Conservation (phyloP, 2,888 invertebrate genomes). For the Pimpla rufipes region DNA sequence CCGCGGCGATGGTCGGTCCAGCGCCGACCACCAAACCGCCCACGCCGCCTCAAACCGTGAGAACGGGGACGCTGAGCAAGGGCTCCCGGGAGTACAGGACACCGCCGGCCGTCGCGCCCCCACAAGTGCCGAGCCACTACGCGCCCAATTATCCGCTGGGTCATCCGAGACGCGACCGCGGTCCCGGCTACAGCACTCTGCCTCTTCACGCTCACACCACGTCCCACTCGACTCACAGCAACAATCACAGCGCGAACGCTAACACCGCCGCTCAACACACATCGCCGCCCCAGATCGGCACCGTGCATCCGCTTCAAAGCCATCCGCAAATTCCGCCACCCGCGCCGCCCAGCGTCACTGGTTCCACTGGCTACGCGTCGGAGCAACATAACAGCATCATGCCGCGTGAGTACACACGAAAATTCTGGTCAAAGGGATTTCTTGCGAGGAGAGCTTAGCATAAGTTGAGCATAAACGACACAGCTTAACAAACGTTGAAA, state of each 20-base stretch:
- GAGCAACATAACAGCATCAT: constrained; percentile 91
- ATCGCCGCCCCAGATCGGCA: constrained; percentile 90
- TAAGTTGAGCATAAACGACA: too few species aligned
- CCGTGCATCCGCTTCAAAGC: constrained; percentile 94
- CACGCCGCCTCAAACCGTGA: constrained; percentile 94
- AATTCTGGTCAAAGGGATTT: too few species aligned
- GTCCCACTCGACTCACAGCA: constrained; percentile 77
- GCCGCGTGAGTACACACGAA: constrained; percentile 90
- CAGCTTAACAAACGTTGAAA: too few species aligned
- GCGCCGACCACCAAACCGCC: constrained; percentile 98
- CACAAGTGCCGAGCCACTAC: constrained; percentile 98
- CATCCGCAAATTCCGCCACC: constrained; percentile 88
- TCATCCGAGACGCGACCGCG: constrained; percentile 90
- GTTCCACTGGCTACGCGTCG: constrained; percentile 83
- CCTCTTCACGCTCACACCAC: constrained; percentile 87
- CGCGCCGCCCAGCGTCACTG: constrained; percentile 88
- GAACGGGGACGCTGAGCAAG: constrained; percentile 90
- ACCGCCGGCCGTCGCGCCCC: constrained; percentile 98
- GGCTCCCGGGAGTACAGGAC: constrained; percentile 95
- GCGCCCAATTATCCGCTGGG: constrained; percentile 97
- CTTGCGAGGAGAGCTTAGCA: too few species aligned
- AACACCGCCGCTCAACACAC: constrained; percentile 85
- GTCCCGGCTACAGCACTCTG: constrained; percentile 94
- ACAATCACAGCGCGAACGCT: constrained; percentile 79
- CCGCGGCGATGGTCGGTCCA: constrained; percentile 89